Conservation (phyloP, 35 echinoderm and acorn worm species). For the Lytechinus pictus region DNA sequence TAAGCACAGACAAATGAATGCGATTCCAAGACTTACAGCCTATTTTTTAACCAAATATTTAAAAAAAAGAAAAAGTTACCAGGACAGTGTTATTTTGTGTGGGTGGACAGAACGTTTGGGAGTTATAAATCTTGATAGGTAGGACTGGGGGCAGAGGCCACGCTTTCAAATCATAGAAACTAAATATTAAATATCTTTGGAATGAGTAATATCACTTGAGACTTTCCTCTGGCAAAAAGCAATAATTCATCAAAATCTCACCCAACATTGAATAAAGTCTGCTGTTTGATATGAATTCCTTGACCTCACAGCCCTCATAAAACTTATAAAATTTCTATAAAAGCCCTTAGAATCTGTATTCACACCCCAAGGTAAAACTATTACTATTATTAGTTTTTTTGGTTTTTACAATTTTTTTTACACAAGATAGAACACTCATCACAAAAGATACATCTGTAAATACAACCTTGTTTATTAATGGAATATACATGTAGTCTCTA, state of each 20-base stretch:
- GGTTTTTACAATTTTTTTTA: no score
- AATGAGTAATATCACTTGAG: constrained; percentile 13
- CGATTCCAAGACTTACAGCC: no score
- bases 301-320: neutral
- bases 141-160: neutral
- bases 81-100: neutral
- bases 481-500: no score
- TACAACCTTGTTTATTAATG: no score
- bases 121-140: neutral
- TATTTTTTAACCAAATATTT: no score
- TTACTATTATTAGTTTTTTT: no score
- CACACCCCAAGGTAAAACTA: no score
- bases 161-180: neutral
- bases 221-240: neutral
- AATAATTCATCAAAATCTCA: neutral
- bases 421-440: no score
- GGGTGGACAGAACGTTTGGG: neutral
- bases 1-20: no score
- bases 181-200: neutral
- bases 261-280: neutral
- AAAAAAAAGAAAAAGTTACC: neutral
- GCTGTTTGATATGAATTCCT: neutral
- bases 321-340: neutral
- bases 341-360: neutral
- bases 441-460: no score